Percentiles rank a stretch among this genome's conserved stretches.
Conservation (phyloP, 2,113 vertebrate genomes). For the Salvelinus alpinus region DNA sequence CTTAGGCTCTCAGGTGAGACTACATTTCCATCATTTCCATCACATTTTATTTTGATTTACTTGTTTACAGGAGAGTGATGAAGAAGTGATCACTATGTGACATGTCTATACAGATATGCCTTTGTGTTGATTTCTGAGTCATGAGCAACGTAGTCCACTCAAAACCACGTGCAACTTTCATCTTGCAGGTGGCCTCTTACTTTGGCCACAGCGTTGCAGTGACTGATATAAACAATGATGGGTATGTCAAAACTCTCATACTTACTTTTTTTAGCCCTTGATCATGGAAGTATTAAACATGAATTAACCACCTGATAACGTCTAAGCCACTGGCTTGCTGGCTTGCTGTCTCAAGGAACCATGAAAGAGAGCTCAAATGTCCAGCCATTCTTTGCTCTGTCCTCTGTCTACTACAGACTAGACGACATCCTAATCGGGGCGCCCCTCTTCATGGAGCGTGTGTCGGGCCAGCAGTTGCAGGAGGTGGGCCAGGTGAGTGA, state of each 20-base stretch:
- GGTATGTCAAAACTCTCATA: conserved; percentile 67
- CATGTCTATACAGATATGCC: too few relatives aligned
- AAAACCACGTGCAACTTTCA: too few relatives aligned
- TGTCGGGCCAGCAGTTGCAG: too few relatives aligned
- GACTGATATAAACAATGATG: conserved; percentile 80
- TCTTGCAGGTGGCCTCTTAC: conserved; percentile 77
- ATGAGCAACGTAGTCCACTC: too few relatives aligned
- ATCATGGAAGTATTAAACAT: not conserved
- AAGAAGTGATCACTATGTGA: too few relatives aligned
- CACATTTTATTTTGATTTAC: not conserved
- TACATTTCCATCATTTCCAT: not conserved
- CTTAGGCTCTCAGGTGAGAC: conserved; percentile 8
- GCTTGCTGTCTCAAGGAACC: too few relatives aligned
- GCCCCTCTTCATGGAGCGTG: conserved; percentile 22
- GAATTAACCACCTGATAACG: too few relatives aligned
- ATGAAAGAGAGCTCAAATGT: too few relatives aligned
- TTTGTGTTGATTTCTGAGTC: too few relatives aligned
- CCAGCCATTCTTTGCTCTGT: not conserved
- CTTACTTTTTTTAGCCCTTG: not conserved
- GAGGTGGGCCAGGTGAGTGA: too few relatives aligned
- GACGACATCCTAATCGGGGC: conserved; percentile 84
- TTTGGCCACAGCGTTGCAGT: conserved; percentile 82
- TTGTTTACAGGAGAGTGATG: too few relatives aligned
- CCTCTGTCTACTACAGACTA: not conserved
- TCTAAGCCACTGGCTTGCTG: too few relatives aligned